phyloP scores from a whole-genome alignment of 2,797 vertebrate genomes.

The Nasua narica region DNA sequence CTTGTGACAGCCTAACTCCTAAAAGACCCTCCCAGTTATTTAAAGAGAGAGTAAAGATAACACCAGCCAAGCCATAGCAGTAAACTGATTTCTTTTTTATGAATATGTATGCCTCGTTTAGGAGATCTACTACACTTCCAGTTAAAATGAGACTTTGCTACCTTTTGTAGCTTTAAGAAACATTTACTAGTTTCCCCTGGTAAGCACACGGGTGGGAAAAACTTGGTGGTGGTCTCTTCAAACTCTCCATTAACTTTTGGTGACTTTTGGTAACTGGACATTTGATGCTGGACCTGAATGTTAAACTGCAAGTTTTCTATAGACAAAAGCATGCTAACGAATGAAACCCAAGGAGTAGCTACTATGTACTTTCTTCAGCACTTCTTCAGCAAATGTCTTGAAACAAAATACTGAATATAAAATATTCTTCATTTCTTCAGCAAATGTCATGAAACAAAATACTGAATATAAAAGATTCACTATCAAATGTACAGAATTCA shows the following conservation, averaged over 20 bases:
- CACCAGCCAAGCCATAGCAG: background rate
- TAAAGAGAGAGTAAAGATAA: background rate
- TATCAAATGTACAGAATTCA: constrained; percentile 4
- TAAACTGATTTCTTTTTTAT: background rate
- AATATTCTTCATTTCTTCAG: constrained; percentile 56
- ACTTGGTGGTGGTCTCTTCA: background rate
- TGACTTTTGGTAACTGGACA: constrained; percentile 49
- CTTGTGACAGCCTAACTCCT: background rate
- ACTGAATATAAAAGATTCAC: constrained; percentile 47
- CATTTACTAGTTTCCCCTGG: background rate
- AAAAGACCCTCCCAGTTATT: background rate
- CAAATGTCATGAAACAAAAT: constrained; percentile 66
- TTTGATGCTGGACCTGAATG: background rate
- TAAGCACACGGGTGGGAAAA: background rate
- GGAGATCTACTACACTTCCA: background rate
- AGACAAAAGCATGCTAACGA: background rate
- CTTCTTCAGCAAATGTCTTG: constrained; percentile 61
- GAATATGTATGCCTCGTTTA: background rate
- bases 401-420: constrained; percentile 67
- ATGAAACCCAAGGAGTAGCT: background rate
- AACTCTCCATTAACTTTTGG: constrained; percentile 35
- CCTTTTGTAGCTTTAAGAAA: constrained; percentile 42
- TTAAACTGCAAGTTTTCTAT: constrained; percentile 50
- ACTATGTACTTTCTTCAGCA: constrained; percentile 53
- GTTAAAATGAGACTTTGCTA: constrained; percentile 29